Evolutionary conservation across 2,113 vertebrate genomes (phyloP).

Genomic region (Zeus faber): DNA sequence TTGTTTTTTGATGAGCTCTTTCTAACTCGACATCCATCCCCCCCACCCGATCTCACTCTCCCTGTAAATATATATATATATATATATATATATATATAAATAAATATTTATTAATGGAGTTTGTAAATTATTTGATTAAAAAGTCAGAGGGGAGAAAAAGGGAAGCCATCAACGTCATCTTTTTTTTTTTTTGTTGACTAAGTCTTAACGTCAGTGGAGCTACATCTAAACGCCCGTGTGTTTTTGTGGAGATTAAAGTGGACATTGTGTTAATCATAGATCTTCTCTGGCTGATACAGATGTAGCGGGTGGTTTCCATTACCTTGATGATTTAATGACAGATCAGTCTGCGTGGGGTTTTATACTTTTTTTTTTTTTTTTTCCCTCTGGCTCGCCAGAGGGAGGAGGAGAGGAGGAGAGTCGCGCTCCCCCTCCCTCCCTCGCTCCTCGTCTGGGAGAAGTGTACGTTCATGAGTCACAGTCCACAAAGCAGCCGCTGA

Average conservation of each 20-base stretch:
- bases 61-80: slow-evolving; percentile 24
- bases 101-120: slow-evolving; percentile 73
- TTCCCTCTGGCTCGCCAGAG: no score
- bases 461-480: slow-evolving; percentile 22
- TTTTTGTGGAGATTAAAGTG: background rate
- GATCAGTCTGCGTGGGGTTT: background rate
- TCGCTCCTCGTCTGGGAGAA: slow-evolving; percentile 18
- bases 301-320: background rate
- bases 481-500: slow-evolving; percentile 30
- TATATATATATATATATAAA: no score
- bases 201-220: slow-evolving; percentile 42
- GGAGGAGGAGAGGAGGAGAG: no score
- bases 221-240: background rate
- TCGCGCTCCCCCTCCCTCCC: slow-evolving; percentile 6
- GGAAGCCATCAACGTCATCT: slow-evolving; percentile 65
- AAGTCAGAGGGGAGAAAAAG: slow-evolving; percentile 59
- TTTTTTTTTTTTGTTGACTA: slow-evolving; percentile 64
- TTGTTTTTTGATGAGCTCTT: slow-evolving; percentile 84
- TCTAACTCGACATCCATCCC: slow-evolving; percentile 70
- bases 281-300: background rate
- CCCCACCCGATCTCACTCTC: slow-evolving; percentile 54
- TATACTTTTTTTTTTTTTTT: background rate
- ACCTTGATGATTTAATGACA: background rate
- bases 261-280: background rate
- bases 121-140: slow-evolving; percentile 84